Evolutionary conservation across 2,888 invertebrate species (phyloP).

Genomic region (Drymonia ruficornis): DNA sequence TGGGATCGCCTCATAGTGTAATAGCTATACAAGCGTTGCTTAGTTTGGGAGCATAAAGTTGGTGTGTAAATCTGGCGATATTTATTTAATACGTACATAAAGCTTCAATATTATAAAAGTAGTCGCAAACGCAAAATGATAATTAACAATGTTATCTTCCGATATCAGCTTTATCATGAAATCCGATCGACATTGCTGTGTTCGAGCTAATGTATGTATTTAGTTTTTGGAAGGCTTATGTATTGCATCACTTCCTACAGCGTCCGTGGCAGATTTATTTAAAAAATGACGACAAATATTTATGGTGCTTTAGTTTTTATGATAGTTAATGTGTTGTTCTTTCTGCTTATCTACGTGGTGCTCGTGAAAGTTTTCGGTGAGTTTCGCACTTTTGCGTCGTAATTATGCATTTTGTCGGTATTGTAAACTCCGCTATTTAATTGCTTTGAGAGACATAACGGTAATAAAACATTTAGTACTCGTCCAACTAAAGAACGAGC

Average conservation of each 20-base stretch:
- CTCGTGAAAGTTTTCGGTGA: conserved; percentile 64
- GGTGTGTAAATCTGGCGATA: too few species aligned
- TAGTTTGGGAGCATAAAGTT: too few species aligned
- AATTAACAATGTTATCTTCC: conserved; percentile 36
- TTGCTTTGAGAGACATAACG: too few species aligned
- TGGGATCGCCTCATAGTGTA: too few species aligned
- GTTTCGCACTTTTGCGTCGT: too few species aligned
- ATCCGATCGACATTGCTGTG: conserved; percentile 23
- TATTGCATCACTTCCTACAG: conserved; percentile 3
- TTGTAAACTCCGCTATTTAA: too few species aligned
- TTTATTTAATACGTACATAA: too few species aligned
- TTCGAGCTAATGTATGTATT: conserved; percentile 17
- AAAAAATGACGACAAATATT: conserved; percentile 48
- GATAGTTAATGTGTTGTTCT: conserved; percentile 55
- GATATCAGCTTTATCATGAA: conserved; percentile 36
- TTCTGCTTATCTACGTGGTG: conserved; percentile 62
- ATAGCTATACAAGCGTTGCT: too few species aligned
- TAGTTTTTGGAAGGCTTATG: conserved; percentile 2
- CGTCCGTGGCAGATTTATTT: background rate
- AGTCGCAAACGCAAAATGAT: conserved; percentile 11
- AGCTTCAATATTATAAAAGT: background rate
- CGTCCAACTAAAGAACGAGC: too few species aligned
- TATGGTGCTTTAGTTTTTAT: conserved; percentile 56
- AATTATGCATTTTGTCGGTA: too few species aligned
- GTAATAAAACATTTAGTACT: too few species aligned